Base-by-base conservation (phyloP, 2,888 invertebrate species). In the Synergus japonicus region DNA sequence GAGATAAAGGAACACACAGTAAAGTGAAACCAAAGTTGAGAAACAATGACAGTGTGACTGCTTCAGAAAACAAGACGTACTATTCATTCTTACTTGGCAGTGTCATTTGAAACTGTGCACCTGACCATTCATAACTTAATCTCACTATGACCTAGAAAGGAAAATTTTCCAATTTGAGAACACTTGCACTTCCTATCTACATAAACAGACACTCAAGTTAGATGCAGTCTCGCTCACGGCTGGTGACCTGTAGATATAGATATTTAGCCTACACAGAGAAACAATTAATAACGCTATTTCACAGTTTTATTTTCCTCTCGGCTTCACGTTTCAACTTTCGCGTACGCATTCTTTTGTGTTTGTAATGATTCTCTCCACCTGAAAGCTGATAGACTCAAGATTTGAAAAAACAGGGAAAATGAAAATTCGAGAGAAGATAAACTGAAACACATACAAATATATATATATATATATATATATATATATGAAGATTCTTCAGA, bases 61-160 rank as follows among this genome's bases (percentile, higher is more conserved):
- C 54, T 15, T 49, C 73, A 41, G 73, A 54, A 73, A 54, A 54
- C 29, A 49, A n/a, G 73, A 73, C 73, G 37, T 37, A 37, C 73
- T 49, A 73, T 73, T 73, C 73, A 73, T n/a, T n/a, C 15, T 13
- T 73, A 54, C 41, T 41, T 73, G 73, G 54, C 37, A 54, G 54
- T 37, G 73, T 73, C 37, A 73, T 73, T 73, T 54, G 54, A 54
- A 73, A 73, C 73, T 49, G 46, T 54, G 15, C 73, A 54, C 54
- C 73, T 73, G 73, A 73, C 54, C 73, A 73, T 73, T 54, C 73
- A 73, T 73, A 73, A 54, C 49, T 54, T 73, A 73, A 73, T 73
- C 73, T 73, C 37, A n/a, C n/a, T 37, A 73, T 73, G 54, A 73
- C 73, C 73, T 54, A 41, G 54, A 73, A 73, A 73, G 37, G 49